Conservation (phyloP, 2,113 vertebrate species). For the Caranx ignobilis region DNA sequence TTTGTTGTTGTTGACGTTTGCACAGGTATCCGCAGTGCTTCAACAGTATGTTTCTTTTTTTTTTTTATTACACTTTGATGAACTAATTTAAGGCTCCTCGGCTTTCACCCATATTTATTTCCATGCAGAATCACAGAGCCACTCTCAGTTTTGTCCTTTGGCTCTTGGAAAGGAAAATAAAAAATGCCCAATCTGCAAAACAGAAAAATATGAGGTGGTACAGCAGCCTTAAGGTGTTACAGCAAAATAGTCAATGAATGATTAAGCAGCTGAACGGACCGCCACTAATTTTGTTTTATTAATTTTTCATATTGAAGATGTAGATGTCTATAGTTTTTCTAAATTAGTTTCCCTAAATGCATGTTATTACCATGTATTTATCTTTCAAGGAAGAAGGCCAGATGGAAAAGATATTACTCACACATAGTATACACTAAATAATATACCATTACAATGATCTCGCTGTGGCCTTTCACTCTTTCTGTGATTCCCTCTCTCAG, state of each 20-base stretch:
- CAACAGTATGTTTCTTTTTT: constrained; percentile 19
- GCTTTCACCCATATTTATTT: constrained; percentile 25
- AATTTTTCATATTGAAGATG: neutral
- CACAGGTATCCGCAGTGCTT: constrained; percentile 11
- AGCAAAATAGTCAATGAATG: neutral
- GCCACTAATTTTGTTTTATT: neutral
- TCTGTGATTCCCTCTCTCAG: neutral
- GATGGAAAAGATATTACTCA: neutral
- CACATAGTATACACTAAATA: constrained; percentile 8
- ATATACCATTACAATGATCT: constrained; percentile 5
- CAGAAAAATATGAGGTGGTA: neutral
- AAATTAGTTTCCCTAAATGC: neutral
- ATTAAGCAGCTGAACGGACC: constrained; percentile 4
- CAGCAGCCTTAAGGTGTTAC: neutral
- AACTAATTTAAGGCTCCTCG: constrained; percentile 26
- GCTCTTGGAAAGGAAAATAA: neutral
- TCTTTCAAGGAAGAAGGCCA: neutral
- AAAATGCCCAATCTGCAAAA: neutral
- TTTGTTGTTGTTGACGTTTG: constrained; percentile 14
- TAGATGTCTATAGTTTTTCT: neutral
- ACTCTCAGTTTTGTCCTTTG: constrained; percentile 24
- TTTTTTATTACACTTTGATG: constrained; percentile 31
- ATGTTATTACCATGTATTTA: neutral
- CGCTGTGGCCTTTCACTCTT: neutral
- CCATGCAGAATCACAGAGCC: constrained; percentile 7